These are phyloP conservation scores for Scaptomyza pallida DNA, from an alignment of 1,140 invertebrate genomes.

Conservation along the genomic window DNA sequence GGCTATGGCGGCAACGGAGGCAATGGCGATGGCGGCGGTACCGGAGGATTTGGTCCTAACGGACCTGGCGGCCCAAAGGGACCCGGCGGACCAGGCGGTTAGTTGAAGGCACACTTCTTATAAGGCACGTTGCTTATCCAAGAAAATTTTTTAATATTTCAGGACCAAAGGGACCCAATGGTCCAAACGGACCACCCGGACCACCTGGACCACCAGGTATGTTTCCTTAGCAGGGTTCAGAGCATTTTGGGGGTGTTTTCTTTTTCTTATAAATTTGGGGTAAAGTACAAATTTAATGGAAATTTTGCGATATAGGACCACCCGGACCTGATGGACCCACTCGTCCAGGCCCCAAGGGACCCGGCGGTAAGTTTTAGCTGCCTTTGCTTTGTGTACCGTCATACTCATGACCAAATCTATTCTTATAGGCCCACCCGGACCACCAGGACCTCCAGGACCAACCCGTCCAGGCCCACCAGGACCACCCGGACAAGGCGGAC, in stretches of 20 bases:
- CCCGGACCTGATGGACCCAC: conserved; percentile 67
- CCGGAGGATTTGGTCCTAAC: conserved; percentile 70
- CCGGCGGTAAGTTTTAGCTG: not conserved
- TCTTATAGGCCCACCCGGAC: conserved; percentile 46
- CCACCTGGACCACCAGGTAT: conserved; percentile 76
- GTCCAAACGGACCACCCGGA: conserved; percentile 75
- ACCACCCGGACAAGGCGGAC: conserved; percentile 56
- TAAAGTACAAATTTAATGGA: not conserved
- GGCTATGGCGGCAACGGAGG: conserved; percentile 76
- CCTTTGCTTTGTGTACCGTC: not conserved
- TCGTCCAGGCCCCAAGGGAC: conserved; percentile 56
- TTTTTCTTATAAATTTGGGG: not conserved
- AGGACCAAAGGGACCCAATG: conserved; percentile 70
- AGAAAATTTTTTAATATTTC: not conserved
- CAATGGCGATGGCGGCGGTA: conserved; percentile 61
- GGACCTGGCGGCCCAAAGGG: conserved; percentile 77
- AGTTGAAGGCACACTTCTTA: not conserved
- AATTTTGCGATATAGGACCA: conserved; percentile 48
- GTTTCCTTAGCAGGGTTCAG: not conserved
- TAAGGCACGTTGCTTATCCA: too few relatives aligned
- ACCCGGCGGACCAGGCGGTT: conserved; percentile 72
- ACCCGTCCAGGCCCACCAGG: conserved; percentile 33
- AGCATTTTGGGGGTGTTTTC: not conserved
- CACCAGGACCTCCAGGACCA: conserved; percentile 53
- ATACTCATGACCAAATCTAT: not conserved